phyloP scores from a whole-genome alignment of 2,113 vertebrate genomes.

The Apaloderma vittatum region DNA sequence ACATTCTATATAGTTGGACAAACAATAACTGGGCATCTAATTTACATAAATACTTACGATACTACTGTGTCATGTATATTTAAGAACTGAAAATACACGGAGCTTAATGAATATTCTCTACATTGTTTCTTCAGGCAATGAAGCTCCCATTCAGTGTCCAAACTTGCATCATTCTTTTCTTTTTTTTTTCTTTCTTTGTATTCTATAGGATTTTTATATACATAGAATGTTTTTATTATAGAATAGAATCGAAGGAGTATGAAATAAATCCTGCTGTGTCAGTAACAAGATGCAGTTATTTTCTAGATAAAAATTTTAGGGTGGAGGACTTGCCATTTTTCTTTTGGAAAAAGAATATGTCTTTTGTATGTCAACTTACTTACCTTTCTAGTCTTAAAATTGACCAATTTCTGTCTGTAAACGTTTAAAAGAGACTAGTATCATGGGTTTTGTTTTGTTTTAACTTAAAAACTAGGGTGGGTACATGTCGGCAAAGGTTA shows the following conservation, averaged over 20 bases:
- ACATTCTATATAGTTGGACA: not conserved
- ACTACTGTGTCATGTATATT: not conserved
- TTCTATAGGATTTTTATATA: not conserved
- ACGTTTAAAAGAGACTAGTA: not conserved
- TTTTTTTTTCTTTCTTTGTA: not conserved
- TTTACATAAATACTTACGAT: not conserved
- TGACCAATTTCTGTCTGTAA: not conserved
- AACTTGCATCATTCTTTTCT: not conserved
- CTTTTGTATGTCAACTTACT: not conserved
- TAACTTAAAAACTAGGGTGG: slow-evolving; percentile 84
- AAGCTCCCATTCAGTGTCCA: not conserved
- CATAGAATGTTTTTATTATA: not conserved
- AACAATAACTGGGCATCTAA: not conserved
- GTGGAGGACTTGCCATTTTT: not conserved
- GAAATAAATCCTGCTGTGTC: not conserved
- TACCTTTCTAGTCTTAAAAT: not conserved
- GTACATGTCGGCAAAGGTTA: slow-evolving; percentile 95
- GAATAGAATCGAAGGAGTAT: not conserved
- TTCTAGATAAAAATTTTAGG: not conserved
- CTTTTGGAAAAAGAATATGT: not conserved
- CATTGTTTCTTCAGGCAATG: not conserved
- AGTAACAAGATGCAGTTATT: not conserved
- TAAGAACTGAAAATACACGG: not conserved
- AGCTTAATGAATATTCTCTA: not conserved
- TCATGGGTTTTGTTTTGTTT: not conserved